These are phyloP conservation scores for Origma solitaria DNA, from an alignment of 2,113 vertebrate species.

Conservation along the genomic window DNA sequence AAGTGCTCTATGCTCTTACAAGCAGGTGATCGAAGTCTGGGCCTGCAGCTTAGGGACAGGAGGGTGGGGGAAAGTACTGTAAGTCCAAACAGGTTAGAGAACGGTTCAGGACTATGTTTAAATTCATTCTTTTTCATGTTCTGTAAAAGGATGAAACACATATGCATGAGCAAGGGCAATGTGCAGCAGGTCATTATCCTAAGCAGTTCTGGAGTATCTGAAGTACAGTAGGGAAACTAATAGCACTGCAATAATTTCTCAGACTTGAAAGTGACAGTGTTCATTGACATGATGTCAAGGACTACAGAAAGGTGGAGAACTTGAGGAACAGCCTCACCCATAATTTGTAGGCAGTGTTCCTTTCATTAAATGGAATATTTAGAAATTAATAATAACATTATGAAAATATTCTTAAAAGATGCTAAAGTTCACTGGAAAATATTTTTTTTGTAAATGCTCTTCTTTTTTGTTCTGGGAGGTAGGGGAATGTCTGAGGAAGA, in stretches of 20 bases:
- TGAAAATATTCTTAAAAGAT: background rate
- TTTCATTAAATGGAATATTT: background rate
- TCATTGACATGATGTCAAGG: background rate
- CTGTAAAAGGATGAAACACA: background rate
- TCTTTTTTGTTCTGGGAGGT: background rate
- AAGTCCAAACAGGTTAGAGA: background rate
- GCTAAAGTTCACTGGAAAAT: background rate
- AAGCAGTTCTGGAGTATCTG: background rate
- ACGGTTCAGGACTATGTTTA: background rate
- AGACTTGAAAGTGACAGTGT: background rate
- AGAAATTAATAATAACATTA: background rate
- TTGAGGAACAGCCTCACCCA: background rate
- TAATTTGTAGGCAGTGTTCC: background rate
- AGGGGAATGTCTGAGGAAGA: background rate
- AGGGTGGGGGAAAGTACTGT: background rate
- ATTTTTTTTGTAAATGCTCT: background rate
- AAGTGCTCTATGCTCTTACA: background rate
- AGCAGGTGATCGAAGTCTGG: background rate
- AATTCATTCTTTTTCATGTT: background rate
- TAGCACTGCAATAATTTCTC: background rate
- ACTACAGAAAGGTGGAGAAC: background rate
- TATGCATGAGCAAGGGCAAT: background rate
- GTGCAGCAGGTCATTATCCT: background rate
- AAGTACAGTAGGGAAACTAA: background rate
- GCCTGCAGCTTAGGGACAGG: background rate